Evolutionary conservation across 2,888 invertebrate species (phyloP).

Genomic region (Hydriomena furcata): DNA sequence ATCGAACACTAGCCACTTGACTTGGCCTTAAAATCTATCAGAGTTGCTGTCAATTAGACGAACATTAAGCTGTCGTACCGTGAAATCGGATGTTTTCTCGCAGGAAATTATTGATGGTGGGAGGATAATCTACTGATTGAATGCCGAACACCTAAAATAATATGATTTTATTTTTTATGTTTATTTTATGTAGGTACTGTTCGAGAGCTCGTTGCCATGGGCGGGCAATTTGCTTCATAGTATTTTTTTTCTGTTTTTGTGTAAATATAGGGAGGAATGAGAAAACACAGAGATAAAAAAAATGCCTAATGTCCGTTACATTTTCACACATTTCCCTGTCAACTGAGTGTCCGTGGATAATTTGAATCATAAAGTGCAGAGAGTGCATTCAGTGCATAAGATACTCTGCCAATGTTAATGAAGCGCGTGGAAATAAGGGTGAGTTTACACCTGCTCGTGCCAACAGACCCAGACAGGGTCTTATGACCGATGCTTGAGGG

Average conservation of each 20-base stretch:
- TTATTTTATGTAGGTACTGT: no score
- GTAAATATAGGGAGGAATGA: no score
- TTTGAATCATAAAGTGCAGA: constrained; percentile 81
- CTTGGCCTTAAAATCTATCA: constrained; percentile 38
- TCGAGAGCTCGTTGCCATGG: no score
- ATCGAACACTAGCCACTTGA: constrained; percentile 35
- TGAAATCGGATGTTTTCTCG: constrained; percentile 27
- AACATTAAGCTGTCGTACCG: constrained; percentile 29
- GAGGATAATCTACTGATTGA: constrained; percentile 3
- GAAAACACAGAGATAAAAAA: no score
- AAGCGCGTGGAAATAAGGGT: constrained; percentile 56
- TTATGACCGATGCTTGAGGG: constrained; percentile 32
- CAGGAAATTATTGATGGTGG: constrained; percentile 15
- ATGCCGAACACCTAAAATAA: constrained; percentile 2
- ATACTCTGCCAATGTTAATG: constrained; percentile 74
- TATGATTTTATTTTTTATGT: constrained; percentile 2
- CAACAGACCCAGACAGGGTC: constrained; percentile 32
- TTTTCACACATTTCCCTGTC: constrained; percentile 77
- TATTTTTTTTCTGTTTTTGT: no score
- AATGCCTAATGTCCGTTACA: constrained; percentile 72
- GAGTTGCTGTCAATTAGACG: constrained; percentile 32
- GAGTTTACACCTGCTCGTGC: constrained; percentile 60
- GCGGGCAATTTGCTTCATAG: no score
- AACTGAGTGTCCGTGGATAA: constrained; percentile 63
- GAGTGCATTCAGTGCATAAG: constrained; percentile 78